Evolutionary conservation across 1,140 invertebrate genomes (phyloP), one percentile per base, ranked within the genome.

Genomic region (Dufourea novaeangliae): DNA sequence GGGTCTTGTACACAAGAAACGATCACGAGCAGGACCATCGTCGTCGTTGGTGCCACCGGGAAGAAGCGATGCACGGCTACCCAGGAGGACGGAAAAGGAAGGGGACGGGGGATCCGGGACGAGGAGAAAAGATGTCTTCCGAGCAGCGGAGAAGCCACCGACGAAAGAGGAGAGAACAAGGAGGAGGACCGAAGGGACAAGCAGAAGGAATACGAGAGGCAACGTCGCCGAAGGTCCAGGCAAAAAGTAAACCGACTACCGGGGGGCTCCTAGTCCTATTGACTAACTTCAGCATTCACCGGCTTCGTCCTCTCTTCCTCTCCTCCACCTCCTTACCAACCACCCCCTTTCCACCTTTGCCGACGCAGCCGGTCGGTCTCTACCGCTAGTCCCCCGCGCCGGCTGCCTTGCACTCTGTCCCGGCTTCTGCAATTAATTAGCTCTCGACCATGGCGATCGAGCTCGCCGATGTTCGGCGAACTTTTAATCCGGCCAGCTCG

Each of bases 361-460:
- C 57, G 14, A 17, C 64, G 8, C 41, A 32, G 50, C 62, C 0
- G 8, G 37, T 20, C 22, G 32, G 17, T 29, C 39, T 14, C 64
- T 37, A 14, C 66, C 22, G 54, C 63, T 29, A n/a, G n/a, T n/a
- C n/a, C n/a, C n/a, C n/a, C n/a, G n/a, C n/a, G n/a, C n/a, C n/a
- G n/a, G n/a, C n/a, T n/a, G n/a, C 25, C 41, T 69, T 68, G 73
- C 66, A 44, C 73, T 68, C 73, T 78, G 78, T 73, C 80, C 79
- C 67, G 66, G 82, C 79, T 88, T 85, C 86, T 88, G 88, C 87
- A 90, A 90, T 90, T 90, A 90, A 90, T 90, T 90, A 90, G 88
- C 83, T 85, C 88, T 76, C 78, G 83, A 83, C 82, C 74, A 79
- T 80, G 82, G 83, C 83, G 69, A 84, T 84, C 84, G 87, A 80